Evolutionary conservation across 2,113 vertebrate genomes (phyloP), one percentile per base, ranked within the genome.

Genomic region (Macrotus californicus): DNA sequence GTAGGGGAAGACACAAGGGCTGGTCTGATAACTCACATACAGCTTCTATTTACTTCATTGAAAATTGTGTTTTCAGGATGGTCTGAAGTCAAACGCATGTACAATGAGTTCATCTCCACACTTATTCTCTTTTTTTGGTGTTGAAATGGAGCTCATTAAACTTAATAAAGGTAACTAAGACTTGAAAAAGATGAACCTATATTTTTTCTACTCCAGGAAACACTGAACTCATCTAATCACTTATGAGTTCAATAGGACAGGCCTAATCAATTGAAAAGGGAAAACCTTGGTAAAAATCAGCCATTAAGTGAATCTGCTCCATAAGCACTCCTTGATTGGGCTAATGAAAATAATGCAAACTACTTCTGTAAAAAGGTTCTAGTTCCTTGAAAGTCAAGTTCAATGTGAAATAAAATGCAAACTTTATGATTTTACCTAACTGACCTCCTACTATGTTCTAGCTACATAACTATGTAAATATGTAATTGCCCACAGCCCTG

Each of bases 71-170:
- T 92, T 52, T 88, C 31, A 92, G 50, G 48, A 50, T 91, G 46
- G n/a, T 24, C 19, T 87, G 29, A 50, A 70, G 31, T 69, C n/a
- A 77, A 43, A 64, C 26, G 41, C 22, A 31, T 59, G 13, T 69
- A 15, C 13, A 19, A 41, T 59, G 86, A 92, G 7, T 75, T 94
- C 70, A 70, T 75, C 82, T 91, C 22, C n/a, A 86, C 48, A 52
- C 2, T 3, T 26, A 46, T 34, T 84, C 29, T 93, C 29, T 93
- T 81, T 86, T 73, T 14, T 92, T 31, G 61, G 14, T 91, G 66
- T 73, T 90, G 76, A 88, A 94, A 92, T 81, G 52, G 79, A 80
- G 39, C 36, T 94, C 54, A 50, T 81, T 73, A 86, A 95, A 83
- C 39, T 83, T 59, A 93, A 61, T 26, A 76, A 90, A 94, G 39